Base-by-base conservation (phyloP, 1,140 invertebrate genomes). In the Aricia agestis region DNA sequence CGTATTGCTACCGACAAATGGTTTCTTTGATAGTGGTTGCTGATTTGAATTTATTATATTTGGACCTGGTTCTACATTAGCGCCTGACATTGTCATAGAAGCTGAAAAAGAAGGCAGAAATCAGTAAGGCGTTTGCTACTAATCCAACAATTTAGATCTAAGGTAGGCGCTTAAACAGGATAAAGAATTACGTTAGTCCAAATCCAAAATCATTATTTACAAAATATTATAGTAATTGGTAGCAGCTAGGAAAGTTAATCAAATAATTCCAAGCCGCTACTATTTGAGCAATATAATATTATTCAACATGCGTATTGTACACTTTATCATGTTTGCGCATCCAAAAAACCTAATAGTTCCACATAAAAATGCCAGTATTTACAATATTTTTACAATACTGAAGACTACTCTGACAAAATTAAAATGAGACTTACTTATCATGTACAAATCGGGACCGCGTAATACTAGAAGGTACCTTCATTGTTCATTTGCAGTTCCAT, bases 21-120 rank as follows among this genome's bases (percentile, higher is more conserved):
- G 78, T 87, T 92, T 92, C 75, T 91, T 89, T 78, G 87, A 90
- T 70, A 91, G 83, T 77, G 79, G 73, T 85, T 92, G 92, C 70
- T 93, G 91, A 77, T 90, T 89, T 70, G 42, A 25, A 74, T 86
- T 87, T 68, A 71, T 74, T 52, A 72, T 72, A 77, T 82, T 83
- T 80, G 81, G 82, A 65, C 77, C 72, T 74, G 82, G 82, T 83
- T 92, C 90, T 72, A 86, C 78, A 73, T 92, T 87, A 76, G 83
- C 85, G 76, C 90, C 87, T 79, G 89, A 85, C 81, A 93, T 92
- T 76, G 93, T 93, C 75, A 93, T 89, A 72, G 92, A 92, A 78
- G 92, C 92, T 92, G 77, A 72, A 88, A 89, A 78, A 52, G 67
- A 74, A 70, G 41, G 6, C 4, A 41, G 15, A 41, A 17, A 15